A percentile compares a stretch with the other conserved stretches of the same genome.
Evolutionary conservation across 2,113 vertebrate species (phyloP).

Genomic region (Eulemur macaco): DNA sequence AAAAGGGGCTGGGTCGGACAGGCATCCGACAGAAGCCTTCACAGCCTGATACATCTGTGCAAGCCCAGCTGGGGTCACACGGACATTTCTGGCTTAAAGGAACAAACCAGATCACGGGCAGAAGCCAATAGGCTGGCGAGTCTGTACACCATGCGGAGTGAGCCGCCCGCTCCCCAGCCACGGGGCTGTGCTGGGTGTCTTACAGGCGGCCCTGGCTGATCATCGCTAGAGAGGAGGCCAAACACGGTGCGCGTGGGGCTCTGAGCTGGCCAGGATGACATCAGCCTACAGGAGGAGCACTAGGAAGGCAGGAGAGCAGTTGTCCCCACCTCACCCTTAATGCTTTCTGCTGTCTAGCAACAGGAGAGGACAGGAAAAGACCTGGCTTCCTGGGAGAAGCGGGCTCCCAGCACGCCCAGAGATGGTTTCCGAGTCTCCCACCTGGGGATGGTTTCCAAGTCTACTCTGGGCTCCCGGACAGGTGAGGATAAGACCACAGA

Average conservation of each 20-base stretch:
- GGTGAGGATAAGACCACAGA: fast-evolving
- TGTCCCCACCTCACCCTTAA: fast-evolving
- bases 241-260: fast-evolving
- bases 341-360: not conserved
- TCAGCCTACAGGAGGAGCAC: not conserved
- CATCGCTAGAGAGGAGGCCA: not conserved
- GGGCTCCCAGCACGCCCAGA: too few relatives aligned
- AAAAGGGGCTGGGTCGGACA: fast-evolving
- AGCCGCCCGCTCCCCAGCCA: fast-evolving
- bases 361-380: not conserved
- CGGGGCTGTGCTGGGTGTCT: not conserved
- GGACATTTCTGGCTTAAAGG: not conserved
- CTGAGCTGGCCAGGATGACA: fast-evolving
- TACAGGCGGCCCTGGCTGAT: not conserved
- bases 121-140: too few relatives aligned
- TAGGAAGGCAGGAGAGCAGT: not conserved
- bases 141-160: fast-evolving
- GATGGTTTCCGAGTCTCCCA: not conserved
- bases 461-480: fast-evolving
- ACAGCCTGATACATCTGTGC: fast-evolving
- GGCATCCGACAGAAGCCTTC: too few relatives aligned
- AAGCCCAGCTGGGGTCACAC: too few relatives aligned
- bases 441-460: not conserved
- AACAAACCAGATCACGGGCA: fast-evolving
- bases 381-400: not conserved